phyloP scores from a whole-genome alignment of 2,797 vertebrate genomes.

The Ataeniobius toweri region DNA sequence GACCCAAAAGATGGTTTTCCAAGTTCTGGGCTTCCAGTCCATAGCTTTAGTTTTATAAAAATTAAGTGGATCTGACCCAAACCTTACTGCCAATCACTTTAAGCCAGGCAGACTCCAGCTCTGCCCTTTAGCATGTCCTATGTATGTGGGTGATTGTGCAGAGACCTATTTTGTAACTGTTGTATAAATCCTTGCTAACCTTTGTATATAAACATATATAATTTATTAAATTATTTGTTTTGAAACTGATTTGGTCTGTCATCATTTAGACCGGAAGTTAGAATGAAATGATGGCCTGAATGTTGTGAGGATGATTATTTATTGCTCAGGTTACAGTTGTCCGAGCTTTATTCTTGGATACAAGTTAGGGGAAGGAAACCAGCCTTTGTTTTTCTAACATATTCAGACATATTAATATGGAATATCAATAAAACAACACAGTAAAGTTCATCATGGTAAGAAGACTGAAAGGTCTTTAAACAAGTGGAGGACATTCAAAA shows the following conservation, averaged over 20 bases:
- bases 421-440: too few relatives aligned
- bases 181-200: slow-evolving; percentile 82
- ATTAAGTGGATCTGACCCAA: slow-evolving; percentile 23
- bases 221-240: slow-evolving; percentile 82
- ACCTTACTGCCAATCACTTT: slow-evolving; percentile 22
- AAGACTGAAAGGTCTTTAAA: too few relatives aligned
- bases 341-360: background rate
- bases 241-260: slow-evolving; percentile 35
- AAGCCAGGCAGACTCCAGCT: slow-evolving; percentile 17
- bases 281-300: background rate
- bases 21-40: slow-evolving; percentile 10
- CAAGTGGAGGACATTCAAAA: too few relatives aligned
- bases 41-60: slow-evolving; percentile 24
- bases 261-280: background rate
- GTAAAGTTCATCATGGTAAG: too few relatives aligned
- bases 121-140: slow-evolving; percentile 55
- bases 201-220: slow-evolving; percentile 78
- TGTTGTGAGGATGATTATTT: background rate
- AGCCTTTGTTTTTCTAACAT: too few relatives aligned
- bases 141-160: slow-evolving; percentile 59
- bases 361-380: background rate
- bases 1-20: background rate
- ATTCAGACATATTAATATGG: too few relatives aligned
- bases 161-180: slow-evolving; percentile 80
- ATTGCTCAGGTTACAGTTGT: background rate